Base-by-base conservation (phyloP, 2,888 invertebrate genomes). In the Thumatha senex region DNA sequence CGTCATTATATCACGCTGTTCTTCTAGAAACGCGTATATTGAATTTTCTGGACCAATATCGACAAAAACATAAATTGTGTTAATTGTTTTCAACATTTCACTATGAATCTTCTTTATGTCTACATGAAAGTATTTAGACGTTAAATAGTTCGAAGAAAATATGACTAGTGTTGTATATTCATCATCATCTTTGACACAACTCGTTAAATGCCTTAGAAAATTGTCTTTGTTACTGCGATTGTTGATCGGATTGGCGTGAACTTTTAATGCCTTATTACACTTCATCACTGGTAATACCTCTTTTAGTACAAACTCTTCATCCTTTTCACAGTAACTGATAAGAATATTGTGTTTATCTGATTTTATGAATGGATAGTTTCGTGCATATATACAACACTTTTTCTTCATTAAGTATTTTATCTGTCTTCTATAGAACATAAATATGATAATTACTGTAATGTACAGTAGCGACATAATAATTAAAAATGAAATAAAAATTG, bases 41-140 rank as follows among this genome's bases (percentile, higher is more conserved):
- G 89, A 90, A 74, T 90, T 86, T 57, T 89, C 89, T 9, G 84
- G 78, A 12, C 84, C 89, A 46, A 82, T 78, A 70, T 90, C 89
- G 14, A 75, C 78, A 56, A 88, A 90, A 55, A 90, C 65, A 58
- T 84, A 88, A 63, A 90, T 68, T 15, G 86, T 84, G 43, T 87
- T 80, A 62, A 76, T 78, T 40, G 80, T 75, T 60, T 83, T 84
- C 55, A 81, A 70, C 86, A 90, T 87, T 72, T 86, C 81, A 14
- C 78, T 81, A 35, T 82, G 82, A 62, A 90, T 89, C 74, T 84
- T 86, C 70, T 84, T 89, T 66, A 90, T 89, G 56, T 84, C 85
- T 44, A 89, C 83, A 40, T 89, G 80, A 61, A 82, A 82, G 68
- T 87, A 90, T 54, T 76, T 75, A 48, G 84, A 78, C 63, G 76